Evolutionary conservation across 2,888 invertebrate genomes (phyloP), one percentile per base, ranked within the genome.

Genomic region (Podotricha telesiphe): DNA sequence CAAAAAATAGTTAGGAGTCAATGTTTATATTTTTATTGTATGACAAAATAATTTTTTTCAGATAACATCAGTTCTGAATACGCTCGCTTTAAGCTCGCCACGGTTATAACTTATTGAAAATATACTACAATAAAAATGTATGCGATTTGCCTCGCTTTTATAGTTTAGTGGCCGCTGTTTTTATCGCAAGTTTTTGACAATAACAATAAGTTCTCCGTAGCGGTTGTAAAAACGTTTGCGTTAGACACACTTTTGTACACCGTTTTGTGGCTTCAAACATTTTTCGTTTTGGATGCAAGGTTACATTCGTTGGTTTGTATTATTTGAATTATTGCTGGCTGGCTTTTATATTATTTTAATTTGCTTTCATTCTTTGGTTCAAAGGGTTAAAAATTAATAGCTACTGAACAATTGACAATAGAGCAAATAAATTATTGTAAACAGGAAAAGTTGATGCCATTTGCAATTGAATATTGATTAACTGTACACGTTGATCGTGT

Each of bases 181-280:
- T 71, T 71, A 71, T 68, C 65, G 68, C 61, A 59, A 62, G 11
- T 50, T 68, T 68, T 71, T 68, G 68, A 68, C 71, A 71, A 62
- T 68, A 65, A 68, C 61, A 56, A 19, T n/a, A n/a, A 8, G 17
- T 34, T 56, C 40, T 28, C 3, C 1, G 1, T 59, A 51, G 53
- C 45, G 28, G 42, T 19, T 62, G 34, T 48, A 48, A 62, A 45
- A 19, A 15, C 47, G 61, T 58, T 59, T 48, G 13, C 15, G 19
- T 62, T 28, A 10, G 20, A 22, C 40, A 45, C 34, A 45, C 45
- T 68, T 64, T 68, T 42, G 64, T n/a, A 50, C 50, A 56, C 62
- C 13, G 37, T 22, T 65, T 42, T 37, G 64, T 50, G 64, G 58
- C 19, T 42, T 15, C 50, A 34, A 28, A 20, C 28, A 4, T 51